A percentile compares a stretch with the other conserved stretches of the same genome.
Conservation (phyloP, 2,888 invertebrate genomes). For the Nycteola revayana region DNA sequence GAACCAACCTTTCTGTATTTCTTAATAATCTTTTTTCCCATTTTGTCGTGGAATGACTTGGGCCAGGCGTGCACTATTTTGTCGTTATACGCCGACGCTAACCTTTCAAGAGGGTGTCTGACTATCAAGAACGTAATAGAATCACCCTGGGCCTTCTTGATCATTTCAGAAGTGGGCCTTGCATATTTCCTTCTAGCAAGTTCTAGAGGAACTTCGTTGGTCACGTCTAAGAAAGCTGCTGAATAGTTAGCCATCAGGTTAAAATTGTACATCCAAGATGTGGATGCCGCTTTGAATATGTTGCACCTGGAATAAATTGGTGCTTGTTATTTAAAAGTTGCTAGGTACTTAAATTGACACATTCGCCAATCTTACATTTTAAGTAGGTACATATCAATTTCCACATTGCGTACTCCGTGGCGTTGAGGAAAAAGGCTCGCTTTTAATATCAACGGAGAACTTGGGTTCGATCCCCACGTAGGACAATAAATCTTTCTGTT, state of each 20-base stretch:
- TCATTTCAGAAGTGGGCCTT: constrained; percentile 87
- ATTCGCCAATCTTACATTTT: too few species aligned
- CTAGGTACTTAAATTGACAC: too few species aligned
- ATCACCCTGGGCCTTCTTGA: constrained; percentile 87
- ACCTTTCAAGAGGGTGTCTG: constrained; percentile 89
- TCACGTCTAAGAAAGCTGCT: constrained; percentile 88
- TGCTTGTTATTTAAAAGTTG: too few species aligned
- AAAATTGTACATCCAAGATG: constrained; percentile 96
- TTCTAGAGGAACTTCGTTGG: constrained; percentile 89
- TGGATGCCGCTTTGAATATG: constrained; percentile 92
- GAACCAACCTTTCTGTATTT: constrained; percentile 89
- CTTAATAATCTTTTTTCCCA: constrained; percentile 89
- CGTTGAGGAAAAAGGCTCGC: too few species aligned
- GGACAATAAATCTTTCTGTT: too few species aligned
- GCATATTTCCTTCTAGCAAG: constrained; percentile 91
- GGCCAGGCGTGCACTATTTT: constrained; percentile 92
- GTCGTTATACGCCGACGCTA: constrained; percentile 92
- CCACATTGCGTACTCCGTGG: too few species aligned
- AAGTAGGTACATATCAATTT: too few species aligned
- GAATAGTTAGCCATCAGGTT: constrained; percentile 92
- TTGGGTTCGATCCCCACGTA: too few species aligned
- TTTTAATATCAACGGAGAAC: too few species aligned
- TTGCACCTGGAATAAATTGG: constrained; percentile 85
- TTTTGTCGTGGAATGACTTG: constrained; percentile 90
- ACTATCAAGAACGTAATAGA: constrained; percentile 92